Evolutionary conservation across 2,113 vertebrate species (phyloP).

Genomic region (Motacilla alba): DNA sequence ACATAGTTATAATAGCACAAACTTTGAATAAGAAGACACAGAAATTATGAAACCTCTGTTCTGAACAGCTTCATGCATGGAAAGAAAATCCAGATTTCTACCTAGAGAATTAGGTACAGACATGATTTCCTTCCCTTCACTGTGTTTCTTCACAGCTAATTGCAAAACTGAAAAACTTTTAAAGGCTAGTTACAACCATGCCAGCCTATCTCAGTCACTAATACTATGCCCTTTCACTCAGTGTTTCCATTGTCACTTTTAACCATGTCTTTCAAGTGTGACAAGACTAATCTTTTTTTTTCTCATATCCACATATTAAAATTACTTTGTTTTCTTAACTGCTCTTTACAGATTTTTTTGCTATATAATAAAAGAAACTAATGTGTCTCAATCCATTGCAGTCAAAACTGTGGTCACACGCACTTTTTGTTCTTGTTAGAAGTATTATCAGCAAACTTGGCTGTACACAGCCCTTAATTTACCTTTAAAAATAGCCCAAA

Average conservation of each 20-base stretch:
- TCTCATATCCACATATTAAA: not conserved
- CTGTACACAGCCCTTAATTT: not conserved
- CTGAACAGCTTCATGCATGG: not conserved
- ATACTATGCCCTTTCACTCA: not conserved
- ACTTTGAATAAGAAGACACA: not conserved
- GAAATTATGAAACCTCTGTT: not conserved
- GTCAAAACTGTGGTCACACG: not conserved
- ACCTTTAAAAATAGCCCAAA: not conserved
- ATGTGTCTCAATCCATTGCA: not conserved
- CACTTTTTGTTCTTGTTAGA: not conserved
- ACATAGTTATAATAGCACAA: not conserved
- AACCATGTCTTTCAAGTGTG: not conserved
- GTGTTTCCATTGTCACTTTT: not conserved
- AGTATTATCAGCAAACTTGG: not conserved
- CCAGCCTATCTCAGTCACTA: not conserved
- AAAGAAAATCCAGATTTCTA: not conserved
- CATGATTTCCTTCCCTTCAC: not conserved
- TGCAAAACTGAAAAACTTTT: not conserved
- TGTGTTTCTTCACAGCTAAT: not conserved
- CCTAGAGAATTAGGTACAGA: not conserved
- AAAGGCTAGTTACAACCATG: not conserved
- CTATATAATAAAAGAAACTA: not conserved
- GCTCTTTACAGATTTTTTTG: not conserved
- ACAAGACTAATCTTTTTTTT: not conserved
- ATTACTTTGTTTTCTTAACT: not conserved